These are phyloP conservation scores for Pangasius macronema DNA, from an alignment of 2,797 vertebrate species.

Conservation along the genomic window DNA sequence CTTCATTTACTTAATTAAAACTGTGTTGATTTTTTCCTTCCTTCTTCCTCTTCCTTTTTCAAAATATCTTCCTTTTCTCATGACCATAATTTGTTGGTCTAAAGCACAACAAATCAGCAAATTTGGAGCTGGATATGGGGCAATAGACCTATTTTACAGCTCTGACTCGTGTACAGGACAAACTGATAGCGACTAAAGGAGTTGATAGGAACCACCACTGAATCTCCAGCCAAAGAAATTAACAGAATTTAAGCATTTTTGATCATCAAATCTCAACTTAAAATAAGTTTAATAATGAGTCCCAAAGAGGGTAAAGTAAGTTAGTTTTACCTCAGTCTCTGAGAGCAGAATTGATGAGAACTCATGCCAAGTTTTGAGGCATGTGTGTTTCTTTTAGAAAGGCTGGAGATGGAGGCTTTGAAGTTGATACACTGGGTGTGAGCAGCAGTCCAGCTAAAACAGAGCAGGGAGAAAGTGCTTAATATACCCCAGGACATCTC, in stretches of 20 bases:
- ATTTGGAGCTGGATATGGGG: slow-evolving; percentile 1
- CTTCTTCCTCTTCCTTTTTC: slow-evolving; percentile 59
- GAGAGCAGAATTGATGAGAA: slow-evolving; percentile 56
- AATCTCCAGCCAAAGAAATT: slow-evolving; percentile 42
- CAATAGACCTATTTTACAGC: slow-evolving; percentile 33
- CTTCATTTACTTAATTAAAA: slow-evolving; percentile 71
- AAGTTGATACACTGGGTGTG: slow-evolving; percentile 48
- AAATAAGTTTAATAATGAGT: slow-evolving; percentile 62
- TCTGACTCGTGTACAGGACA: slow-evolving; percentile 31
- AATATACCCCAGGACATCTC: slow-evolving; percentile 48
- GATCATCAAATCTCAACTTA: slow-evolving; percentile 57
- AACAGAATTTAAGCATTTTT: slow-evolving; percentile 55
- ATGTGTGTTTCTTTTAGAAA: slow-evolving; percentile 46
- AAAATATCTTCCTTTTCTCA: slow-evolving; percentile 59
- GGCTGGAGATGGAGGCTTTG: slow-evolving; percentile 55
- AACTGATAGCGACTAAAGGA: slow-evolving; percentile 46
- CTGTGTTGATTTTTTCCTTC: slow-evolving; percentile 65
- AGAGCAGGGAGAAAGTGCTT: slow-evolving; percentile 45
- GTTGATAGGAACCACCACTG: slow-evolving; percentile 18
- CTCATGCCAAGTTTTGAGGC: slow-evolving; percentile 56
- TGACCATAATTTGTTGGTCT: slow-evolving; percentile 53
- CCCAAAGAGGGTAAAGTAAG: slow-evolving; percentile 58
- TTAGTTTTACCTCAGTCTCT: slow-evolving; percentile 51
- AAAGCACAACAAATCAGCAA: slow-evolving; percentile 31
- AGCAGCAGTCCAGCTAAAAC: slow-evolving; percentile 48